Conservation (phyloP, 1,140 invertebrate genomes). For the Steinernema khuongi region DNA sequence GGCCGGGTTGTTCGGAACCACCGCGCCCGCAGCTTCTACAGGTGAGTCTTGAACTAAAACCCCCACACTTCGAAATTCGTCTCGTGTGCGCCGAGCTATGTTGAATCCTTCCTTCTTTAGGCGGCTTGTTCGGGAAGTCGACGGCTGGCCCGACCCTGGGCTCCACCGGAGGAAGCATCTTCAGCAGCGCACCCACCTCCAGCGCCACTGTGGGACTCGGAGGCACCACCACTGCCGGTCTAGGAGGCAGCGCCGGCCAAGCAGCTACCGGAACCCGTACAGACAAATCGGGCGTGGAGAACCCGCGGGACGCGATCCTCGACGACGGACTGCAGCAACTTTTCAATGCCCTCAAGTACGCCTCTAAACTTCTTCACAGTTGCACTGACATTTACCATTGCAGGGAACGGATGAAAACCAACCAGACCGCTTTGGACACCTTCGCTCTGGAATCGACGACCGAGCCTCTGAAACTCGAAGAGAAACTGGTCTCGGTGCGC, state of each 20-base stretch:
- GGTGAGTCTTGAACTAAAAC: too few relatives aligned
- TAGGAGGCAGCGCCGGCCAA: neutral
- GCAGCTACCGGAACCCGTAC: neutral
- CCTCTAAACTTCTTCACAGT: neutral
- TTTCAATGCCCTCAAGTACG: neutral
- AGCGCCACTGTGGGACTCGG: neutral
- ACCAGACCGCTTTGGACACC: neutral
- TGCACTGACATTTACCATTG: neutral
- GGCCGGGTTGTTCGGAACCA: too few relatives aligned
- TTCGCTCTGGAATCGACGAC: neutral
- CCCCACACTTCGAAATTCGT: too few relatives aligned
- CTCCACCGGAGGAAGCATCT: neutral
- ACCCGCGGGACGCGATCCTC: neutral
- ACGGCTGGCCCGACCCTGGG: too few relatives aligned
- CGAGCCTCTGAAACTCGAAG: neutral
- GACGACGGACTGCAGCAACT: neutral
- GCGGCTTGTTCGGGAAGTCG: too few relatives aligned
- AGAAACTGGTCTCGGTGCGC: neutral
- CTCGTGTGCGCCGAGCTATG: too few relatives aligned
- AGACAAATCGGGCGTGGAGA: neutral
- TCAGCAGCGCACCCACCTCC: neutral
- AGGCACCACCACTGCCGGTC: neutral
- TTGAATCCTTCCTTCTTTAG: too few relatives aligned
- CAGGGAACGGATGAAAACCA: neutral
- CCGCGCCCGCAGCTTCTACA: too few relatives aligned